A percentile compares a stretch with the other conserved stretches of the same genome.
These are phyloP conservation scores for Andrena cerasifolii DNA, from an alignment of 1,140 invertebrate species.

Conservation along the genomic window DNA sequence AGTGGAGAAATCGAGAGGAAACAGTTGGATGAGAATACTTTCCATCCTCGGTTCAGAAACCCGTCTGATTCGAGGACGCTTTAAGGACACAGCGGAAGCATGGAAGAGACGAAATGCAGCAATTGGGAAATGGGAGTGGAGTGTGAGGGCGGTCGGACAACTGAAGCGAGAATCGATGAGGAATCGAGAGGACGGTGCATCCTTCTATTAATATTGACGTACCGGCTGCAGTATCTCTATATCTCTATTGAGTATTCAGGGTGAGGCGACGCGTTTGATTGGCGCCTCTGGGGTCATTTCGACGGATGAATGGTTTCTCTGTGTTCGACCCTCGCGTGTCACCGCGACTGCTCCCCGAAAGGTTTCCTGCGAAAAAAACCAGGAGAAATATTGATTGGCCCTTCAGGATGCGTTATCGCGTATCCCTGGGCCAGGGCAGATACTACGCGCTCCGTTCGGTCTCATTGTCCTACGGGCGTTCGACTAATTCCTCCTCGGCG, in stretches of 20 bases:
- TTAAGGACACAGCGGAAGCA: not conserved
- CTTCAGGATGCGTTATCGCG: constrained; percentile 65
- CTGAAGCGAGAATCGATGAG: constrained; percentile 35
- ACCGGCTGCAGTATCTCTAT: constrained; percentile 51
- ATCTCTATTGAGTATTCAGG: constrained; percentile 67
- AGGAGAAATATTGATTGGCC: constrained; percentile 69
- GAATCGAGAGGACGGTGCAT: constrained; percentile 43
- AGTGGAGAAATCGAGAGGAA: too few relatives aligned
- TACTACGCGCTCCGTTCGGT: constrained; percentile 26
- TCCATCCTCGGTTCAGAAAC: too few relatives aligned
- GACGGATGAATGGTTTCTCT: constrained; percentile 69
- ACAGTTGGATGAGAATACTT: too few relatives aligned
- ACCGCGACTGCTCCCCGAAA: constrained; percentile 52
- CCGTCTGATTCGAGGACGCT: too few relatives aligned
- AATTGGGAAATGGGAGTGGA: constrained; percentile 5
- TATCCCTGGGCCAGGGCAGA: constrained; percentile 34
- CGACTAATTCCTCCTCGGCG: constrained; percentile 34
- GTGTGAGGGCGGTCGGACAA: not conserved
- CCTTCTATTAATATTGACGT: constrained; percentile 65
- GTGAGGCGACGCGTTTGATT: constrained; percentile 70
- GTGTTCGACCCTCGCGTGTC: constrained; percentile 61
- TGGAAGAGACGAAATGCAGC: not conserved
- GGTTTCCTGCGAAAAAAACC: constrained; percentile 45
- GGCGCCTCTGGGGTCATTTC: constrained; percentile 70
- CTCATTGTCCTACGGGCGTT: constrained; percentile 46